Evolutionary conservation across 1,140 invertebrate genomes (phyloP).

Genomic region (Lepidostoma basale): DNA sequence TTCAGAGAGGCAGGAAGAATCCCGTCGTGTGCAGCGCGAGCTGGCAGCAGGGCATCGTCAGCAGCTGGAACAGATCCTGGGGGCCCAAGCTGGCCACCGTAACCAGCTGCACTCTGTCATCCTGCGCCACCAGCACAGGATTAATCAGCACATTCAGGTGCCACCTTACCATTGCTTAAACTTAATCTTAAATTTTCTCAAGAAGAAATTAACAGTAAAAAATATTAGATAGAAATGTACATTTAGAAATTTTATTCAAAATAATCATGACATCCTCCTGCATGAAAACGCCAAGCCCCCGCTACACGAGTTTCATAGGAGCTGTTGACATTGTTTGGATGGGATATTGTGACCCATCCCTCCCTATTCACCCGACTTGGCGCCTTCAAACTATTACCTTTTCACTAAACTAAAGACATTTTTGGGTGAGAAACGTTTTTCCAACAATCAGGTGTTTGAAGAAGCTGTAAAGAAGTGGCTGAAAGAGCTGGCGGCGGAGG

Average conservation of each 20-base stretch:
- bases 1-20: conserved; percentile 56
- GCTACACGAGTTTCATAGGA: conserved; percentile 7
- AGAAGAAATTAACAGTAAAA: background rate
- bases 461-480: conserved; percentile 6
- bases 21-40: conserved; percentile 54
- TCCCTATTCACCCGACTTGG: conserved; percentile 13
- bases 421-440: background rate
- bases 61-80: conserved; percentile 54
- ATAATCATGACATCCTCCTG: background rate
- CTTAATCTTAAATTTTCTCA: background rate
- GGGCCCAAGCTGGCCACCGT: conserved; percentile 52
- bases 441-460: background rate
- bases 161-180: too few relatives aligned
- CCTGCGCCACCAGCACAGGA: conserved; percentile 56
- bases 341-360: conserved; percentile 21
- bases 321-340: conserved; percentile 24
- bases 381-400: background rate
- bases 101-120: conserved; percentile 57
- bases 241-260: background rate
- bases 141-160: conserved; percentile 58
- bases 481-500: conserved; percentile 1
- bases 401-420: background rate
- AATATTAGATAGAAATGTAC: too few relatives aligned
- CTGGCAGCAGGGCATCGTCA: conserved; percentile 52
- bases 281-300: conserved; percentile 11